These are phyloP conservation scores for Abrostola tripartita DNA, from an alignment of 2,888 invertebrate species.

Conservation along the genomic window DNA sequence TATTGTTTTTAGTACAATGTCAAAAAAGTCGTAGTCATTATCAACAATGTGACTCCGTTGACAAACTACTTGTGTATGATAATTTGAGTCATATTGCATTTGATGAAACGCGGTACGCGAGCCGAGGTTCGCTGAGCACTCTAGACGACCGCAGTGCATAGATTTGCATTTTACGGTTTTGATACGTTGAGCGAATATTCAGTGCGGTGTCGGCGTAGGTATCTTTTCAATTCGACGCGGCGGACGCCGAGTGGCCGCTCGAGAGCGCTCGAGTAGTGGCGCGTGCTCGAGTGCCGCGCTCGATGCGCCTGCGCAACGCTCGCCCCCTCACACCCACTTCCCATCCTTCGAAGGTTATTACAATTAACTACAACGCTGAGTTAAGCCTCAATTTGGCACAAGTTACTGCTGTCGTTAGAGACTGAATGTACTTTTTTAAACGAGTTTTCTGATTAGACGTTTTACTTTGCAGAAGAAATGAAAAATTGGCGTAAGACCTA, in stretches of 20 bases:
- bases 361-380: conserved; percentile 80
- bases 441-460: conserved; percentile 30
- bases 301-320: conserved; percentile 81
- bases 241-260: conserved; percentile 81
- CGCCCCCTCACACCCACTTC: conserved; percentile 44
- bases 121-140: conserved; percentile 74
- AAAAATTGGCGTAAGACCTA: conserved; percentile 23
- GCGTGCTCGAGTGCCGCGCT: conserved; percentile 83
- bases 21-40: conserved; percentile 57
- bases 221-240: conserved; percentile 87
- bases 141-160: conserved; percentile 86
- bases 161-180: conserved; percentile 88
- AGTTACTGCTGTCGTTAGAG: conserved; percentile 58
- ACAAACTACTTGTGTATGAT: conserved; percentile 79
- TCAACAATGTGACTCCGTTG: conserved; percentile 70
- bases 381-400: conserved; percentile 79
- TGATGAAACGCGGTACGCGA: conserved; percentile 78
- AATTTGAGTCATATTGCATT: conserved; percentile 84
- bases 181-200: conserved; percentile 87
- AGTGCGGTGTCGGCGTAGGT: conserved; percentile 85
- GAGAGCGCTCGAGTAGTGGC: conserved; percentile 82
- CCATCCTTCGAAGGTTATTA: conserved; percentile 74
- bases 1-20: conserved; percentile 26
- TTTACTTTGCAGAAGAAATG: conserved; percentile 17
- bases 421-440: conserved; percentile 37